Percentiles rank a stretch among this genome's conserved stretches.
These are phyloP conservation scores for Lutraria lutraria DNA, from an alignment of 2,888 invertebrate species.

Conservation along the genomic window DNA sequence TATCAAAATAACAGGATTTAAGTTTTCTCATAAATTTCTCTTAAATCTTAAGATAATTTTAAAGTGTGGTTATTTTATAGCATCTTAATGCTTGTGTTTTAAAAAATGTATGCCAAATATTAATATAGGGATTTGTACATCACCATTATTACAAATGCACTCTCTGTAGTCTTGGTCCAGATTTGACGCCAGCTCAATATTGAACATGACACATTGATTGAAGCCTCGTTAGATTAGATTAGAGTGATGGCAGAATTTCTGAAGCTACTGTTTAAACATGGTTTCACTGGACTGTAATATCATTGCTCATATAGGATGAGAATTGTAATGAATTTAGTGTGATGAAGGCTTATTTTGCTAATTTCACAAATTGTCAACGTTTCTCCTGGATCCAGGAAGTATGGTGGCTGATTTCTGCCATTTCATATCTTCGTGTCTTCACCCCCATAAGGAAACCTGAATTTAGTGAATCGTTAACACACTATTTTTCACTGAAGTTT, in stretches of 20 bases:
- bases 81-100: background rate
- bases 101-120: background rate
- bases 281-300: background rate
- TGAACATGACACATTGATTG: background rate
- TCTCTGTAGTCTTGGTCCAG: background rate
- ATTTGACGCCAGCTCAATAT: background rate
- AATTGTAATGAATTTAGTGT: slow-evolving; percentile 1
- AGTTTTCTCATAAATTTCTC: too few species aligned
- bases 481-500: too few species aligned
- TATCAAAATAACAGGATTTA: too few species aligned
- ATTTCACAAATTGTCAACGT: background rate
- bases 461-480: background rate
- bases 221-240: background rate
- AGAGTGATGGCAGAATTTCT: background rate
- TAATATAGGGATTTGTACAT: background rate
- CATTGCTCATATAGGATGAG: background rate
- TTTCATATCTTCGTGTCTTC: too few species aligned
- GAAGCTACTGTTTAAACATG: background rate
- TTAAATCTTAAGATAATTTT: background rate
- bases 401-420: too few species aligned
- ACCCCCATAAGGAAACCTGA: too few species aligned
- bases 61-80: background rate
- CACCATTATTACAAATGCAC: background rate
- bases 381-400: background rate
- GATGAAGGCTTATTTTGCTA: background rate